These are phyloP conservation scores for Chloebia gouldiae DNA, from an alignment of 2,113 vertebrate species.

Conservation along the genomic window DNA sequence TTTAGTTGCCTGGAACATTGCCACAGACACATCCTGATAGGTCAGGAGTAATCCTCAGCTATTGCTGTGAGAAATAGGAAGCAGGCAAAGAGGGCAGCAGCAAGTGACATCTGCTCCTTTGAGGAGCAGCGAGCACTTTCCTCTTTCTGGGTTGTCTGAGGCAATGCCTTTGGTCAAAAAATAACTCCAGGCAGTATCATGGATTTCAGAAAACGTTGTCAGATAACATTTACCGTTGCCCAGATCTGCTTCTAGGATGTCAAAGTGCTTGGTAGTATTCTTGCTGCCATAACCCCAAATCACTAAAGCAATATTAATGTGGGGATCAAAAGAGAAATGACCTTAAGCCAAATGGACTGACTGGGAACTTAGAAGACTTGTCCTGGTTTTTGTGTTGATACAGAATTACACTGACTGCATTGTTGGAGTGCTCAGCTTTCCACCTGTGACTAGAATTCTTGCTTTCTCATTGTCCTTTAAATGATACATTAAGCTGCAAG, in stretches of 20 bases:
- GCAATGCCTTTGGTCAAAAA: background rate
- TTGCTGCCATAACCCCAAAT: background rate
- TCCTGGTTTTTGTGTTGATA: background rate
- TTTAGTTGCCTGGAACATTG: slow-evolving; percentile 47
- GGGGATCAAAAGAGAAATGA: background rate
- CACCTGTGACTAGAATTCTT: background rate
- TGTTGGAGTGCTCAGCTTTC: background rate
- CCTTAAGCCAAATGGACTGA: background rate
- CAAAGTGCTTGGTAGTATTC: background rate
- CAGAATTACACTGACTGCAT: background rate
- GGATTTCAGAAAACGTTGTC: background rate
- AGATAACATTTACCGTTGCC: background rate
- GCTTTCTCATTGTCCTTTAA: background rate
- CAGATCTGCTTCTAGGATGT: background rate
- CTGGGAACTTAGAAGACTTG: background rate
- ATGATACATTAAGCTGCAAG: background rate
- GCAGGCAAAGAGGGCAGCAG: background rate
- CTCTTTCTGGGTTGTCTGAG: background rate
- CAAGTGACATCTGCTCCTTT: background rate
- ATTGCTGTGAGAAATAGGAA: slow-evolving; percentile 44
- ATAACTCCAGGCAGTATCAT: background rate
- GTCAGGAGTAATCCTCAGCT: background rate
- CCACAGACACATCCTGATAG: slow-evolving; percentile 55
- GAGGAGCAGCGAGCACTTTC: background rate
- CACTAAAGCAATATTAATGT: background rate